Conservation (phyloP, 2,113 vertebrate genomes). For the human (Homo sapiens) region DNA sequence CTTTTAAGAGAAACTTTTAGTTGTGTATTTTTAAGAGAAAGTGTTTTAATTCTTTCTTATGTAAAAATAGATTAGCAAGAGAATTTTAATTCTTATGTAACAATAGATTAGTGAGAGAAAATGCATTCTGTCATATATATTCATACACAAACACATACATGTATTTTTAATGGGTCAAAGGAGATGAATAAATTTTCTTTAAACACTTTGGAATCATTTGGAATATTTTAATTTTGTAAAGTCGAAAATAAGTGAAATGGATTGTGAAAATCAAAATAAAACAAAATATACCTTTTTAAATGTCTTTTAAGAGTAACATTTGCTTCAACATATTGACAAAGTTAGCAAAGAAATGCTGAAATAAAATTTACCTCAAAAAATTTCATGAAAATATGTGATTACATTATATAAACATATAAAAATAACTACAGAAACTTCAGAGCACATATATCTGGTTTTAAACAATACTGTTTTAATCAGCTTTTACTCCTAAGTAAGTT, state of each 20-base stretch:
- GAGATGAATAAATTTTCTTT: not conserved
- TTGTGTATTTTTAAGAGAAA: not conserved
- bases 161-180: not conserved
- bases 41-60: not conserved
- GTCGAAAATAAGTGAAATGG: not conserved
- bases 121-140: not conserved
- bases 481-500: not conserved
- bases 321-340: not conserved
- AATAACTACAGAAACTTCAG: not conserved
- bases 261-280: not conserved
- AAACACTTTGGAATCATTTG: not conserved
- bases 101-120: not conserved
- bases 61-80: not conserved
- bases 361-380: not conserved
- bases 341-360: not conserved
- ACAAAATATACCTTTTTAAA: not conserved
- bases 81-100: not conserved
- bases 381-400: not conserved
- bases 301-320: not conserved
- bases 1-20: not conserved
- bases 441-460: not conserved
- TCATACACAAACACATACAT: fast-evolving
- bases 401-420: not conserved
- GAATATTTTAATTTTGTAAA: constrained; percentile 5
- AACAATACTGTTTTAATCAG: not conserved